These are phyloP conservation scores for Stichodactyla helianthus DNA, from an alignment of 64 coral and sea anemone genomes.

Conservation along the genomic window DNA sequence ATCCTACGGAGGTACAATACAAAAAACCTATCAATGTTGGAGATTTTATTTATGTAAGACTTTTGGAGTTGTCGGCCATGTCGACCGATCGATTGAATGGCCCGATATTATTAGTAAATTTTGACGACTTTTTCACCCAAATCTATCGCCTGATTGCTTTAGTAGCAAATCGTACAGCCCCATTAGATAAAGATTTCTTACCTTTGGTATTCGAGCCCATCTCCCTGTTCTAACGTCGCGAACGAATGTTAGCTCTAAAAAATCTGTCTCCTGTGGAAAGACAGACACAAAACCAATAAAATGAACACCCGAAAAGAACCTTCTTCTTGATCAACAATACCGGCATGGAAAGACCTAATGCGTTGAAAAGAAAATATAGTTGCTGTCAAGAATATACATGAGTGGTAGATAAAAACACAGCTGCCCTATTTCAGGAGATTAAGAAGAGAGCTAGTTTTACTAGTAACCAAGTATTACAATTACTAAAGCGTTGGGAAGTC, in stretches of 20 bases:
- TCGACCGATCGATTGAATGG: not conserved
- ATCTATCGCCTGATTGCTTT: not conserved
- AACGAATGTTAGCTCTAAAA: constrained; percentile 42
- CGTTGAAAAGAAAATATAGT: not conserved
- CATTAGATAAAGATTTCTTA: constrained; percentile 18
- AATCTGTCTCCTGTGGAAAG: constrained; percentile 39
- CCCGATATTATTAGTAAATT: constrained; percentile 5
- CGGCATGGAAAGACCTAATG: not conserved
- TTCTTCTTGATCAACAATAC: not conserved
- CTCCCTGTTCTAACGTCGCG: constrained; percentile 54
- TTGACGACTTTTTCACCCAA: not conserved
- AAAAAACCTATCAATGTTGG: not conserved
- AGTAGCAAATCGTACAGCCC: not conserved
- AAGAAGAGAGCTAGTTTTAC: constrained; percentile 21
- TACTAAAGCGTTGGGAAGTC: not conserved
- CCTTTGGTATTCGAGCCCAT: constrained; percentile 57
- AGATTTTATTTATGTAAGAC: not conserved
- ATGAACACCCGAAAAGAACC: constrained; percentile 11
- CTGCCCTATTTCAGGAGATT: not conserved
- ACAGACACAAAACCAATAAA: not conserved
- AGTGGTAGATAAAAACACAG: constrained; percentile 12
- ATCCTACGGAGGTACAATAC: constrained; percentile 20
- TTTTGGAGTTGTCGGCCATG: not conserved
- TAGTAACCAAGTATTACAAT: constrained; percentile 12
- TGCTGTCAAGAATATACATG: constrained; percentile 8